These are phyloP conservation scores for Pogonus chalceus DNA, from an alignment of 1,140 invertebrate species.

Conservation along the genomic window DNA sequence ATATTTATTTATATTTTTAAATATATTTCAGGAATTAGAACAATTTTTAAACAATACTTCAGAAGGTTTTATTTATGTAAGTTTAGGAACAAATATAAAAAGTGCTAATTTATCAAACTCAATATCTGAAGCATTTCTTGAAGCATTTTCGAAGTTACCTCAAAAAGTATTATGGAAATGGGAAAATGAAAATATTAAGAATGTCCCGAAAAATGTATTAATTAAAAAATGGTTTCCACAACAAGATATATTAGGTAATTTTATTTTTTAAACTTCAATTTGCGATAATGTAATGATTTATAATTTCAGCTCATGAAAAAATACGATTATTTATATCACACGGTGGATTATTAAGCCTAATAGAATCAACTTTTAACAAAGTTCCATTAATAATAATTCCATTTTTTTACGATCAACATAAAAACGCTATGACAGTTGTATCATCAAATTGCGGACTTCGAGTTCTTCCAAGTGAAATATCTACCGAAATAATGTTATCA, in stretches of 20 bases:
- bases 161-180: slow-evolving; percentile 71
- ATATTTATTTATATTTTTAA: not conserved
- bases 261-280: too few species aligned
- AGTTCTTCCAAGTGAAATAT: not conserved
- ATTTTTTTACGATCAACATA: not conserved
- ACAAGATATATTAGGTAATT: slow-evolving; percentile 66
- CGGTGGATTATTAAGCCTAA: too few species aligned
- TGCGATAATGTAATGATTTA: too few species aligned
- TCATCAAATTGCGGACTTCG: not conserved
- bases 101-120: slow-evolving; percentile 44
- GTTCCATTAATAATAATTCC: not conserved
- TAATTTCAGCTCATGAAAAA: too few species aligned
- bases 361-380: too few species aligned
- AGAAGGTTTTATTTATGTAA: slow-evolving; percentile 49
- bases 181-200: slow-evolving; percentile 45
- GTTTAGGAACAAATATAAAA: slow-evolving; percentile 48
- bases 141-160: slow-evolving; percentile 57
- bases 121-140: slow-evolving; percentile 51
- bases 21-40: slow-evolving; percentile 40
- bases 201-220: slow-evolving; percentile 61
- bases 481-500: not conserved
- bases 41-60: slow-evolving; percentile 39
- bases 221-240: slow-evolving; percentile 68
- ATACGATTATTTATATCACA: too few species aligned
- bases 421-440: not conserved